phyloP scores from a whole-genome alignment of 2,797 vertebrate species.

The Kryptopterus vitreolus region DNA sequence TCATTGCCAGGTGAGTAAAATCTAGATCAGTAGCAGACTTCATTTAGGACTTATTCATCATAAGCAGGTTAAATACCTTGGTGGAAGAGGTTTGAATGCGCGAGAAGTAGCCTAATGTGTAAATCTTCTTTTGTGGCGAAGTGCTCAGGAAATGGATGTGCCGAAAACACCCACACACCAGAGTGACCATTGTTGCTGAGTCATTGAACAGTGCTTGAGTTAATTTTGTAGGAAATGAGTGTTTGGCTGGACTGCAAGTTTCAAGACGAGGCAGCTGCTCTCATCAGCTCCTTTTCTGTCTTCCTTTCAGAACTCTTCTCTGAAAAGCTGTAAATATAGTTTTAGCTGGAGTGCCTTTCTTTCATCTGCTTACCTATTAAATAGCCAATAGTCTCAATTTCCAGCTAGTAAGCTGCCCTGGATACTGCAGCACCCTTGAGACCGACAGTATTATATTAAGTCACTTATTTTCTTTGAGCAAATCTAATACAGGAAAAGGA shows the following conservation, averaged over 20 bases:
- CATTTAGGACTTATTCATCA: background rate
- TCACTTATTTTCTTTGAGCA: background rate
- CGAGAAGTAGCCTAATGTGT: background rate
- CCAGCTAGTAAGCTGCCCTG: background rate
- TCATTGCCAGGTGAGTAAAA: conserved; percentile 91
- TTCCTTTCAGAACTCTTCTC: conserved; percentile 58
- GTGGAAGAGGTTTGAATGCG: conserved; percentile 11
- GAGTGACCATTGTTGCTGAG: conserved; percentile 64
- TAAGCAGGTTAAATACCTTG: conserved; percentile 23
- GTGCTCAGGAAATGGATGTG: conserved; percentile 41
- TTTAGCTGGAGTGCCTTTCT: conserved; percentile 50
- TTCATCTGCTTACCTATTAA: conserved; percentile 17
- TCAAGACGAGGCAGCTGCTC: conserved; percentile 77
- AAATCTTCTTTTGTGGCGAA: conserved; percentile 25
- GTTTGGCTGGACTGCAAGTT: conserved; percentile 61
- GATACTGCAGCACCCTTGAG: background rate
- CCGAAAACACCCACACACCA: conserved; percentile 27
- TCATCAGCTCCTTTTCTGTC: conserved; percentile 60
- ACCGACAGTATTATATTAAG: background rate
- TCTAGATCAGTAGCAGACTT: background rate
- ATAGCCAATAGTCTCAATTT: conserved; percentile 30
- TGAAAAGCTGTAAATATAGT: conserved; percentile 51
- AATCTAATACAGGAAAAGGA: background rate
- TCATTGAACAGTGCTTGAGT: conserved; percentile 71
- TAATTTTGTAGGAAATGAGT: conserved; percentile 67